Percentiles rank a stretch among this genome's conserved stretches.
These are phyloP conservation scores for Xestia ashworthii DNA, from an alignment of 2,888 invertebrate genomes.

Conservation along the genomic window DNA sequence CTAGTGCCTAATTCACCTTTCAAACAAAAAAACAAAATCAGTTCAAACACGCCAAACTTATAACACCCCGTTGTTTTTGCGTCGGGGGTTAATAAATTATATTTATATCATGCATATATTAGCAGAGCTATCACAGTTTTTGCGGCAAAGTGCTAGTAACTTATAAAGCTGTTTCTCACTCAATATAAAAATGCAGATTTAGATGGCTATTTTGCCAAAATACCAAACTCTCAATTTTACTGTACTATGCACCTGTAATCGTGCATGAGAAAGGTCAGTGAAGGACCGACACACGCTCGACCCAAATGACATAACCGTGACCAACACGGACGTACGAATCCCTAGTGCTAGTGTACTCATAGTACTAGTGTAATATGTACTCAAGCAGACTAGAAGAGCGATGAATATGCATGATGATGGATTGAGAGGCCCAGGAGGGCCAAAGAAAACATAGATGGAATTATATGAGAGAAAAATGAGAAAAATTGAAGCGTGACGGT, in stretches of 20 bases:
- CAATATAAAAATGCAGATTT: too few relatives aligned
- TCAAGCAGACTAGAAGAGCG: not conserved
- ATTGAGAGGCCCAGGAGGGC: not conserved
- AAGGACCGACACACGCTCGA: slow-evolving; percentile 61
- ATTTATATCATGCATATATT: too few relatives aligned
- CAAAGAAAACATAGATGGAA: not conserved
- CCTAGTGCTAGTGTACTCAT: slow-evolving; percentile 12
- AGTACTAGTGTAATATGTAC: not conserved
- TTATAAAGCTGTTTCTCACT: too few relatives aligned
- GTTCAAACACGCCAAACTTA: too few relatives aligned
- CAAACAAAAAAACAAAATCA: too few relatives aligned
- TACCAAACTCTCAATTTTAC: not conserved
- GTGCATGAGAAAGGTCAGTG: slow-evolving; percentile 64
- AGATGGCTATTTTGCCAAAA: not conserved
- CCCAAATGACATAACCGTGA: slow-evolving; percentile 69
- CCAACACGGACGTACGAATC: slow-evolving; percentile 36
- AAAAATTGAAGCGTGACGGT: not conserved
- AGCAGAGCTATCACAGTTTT: too few relatives aligned
- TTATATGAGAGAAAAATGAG: not conserved
- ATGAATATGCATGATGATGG: not conserved
- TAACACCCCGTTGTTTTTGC: too few relatives aligned
- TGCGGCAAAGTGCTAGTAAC: too few relatives aligned
- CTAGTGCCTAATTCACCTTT: too few relatives aligned
- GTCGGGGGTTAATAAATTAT: too few relatives aligned
- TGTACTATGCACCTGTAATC: slow-evolving; percentile 56